These are phyloP conservation scores for Steinernema scapterisci DNA, from an alignment of 2,888 invertebrate genomes.

Conservation along the genomic window DNA sequence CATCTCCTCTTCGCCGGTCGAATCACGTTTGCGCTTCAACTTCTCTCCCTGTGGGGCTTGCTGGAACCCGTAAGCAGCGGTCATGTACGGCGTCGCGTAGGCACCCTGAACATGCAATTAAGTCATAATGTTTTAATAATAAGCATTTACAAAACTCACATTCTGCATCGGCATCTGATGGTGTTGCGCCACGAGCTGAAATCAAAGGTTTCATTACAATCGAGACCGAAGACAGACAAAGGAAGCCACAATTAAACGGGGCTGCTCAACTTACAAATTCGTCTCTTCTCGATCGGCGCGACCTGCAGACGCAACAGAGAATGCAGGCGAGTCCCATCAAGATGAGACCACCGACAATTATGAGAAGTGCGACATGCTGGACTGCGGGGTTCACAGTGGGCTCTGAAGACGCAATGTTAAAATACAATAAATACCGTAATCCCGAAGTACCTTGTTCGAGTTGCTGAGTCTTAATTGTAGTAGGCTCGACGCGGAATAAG, in stretches of 20 bases:
- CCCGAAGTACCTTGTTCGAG: conserved; percentile 36
- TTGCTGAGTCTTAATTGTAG: conserved; percentile 49
- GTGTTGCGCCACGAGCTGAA: conserved; percentile 25
- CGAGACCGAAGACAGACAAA: not conserved
- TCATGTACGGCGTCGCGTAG: conserved; percentile 20
- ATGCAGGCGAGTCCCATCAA: not conserved
- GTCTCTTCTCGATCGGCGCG: not conserved
- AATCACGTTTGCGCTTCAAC: conserved; percentile 31
- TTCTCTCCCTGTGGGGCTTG: conserved; percentile 31
- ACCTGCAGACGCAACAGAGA: not conserved
- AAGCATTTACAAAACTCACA: not conserved
- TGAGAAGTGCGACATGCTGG: not conserved
- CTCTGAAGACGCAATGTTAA: not conserved
- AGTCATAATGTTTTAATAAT: not conserved
- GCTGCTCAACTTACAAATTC: conserved; percentile 5
- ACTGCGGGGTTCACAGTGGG: not conserved
- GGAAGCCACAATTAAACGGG: not conserved
- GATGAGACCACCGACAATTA: not conserved
- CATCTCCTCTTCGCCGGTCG: conserved; percentile 42
- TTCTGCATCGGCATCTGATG: conserved; percentile 19
- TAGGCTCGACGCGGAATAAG: conserved; percentile 50
- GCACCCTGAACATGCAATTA: conserved; percentile 17
- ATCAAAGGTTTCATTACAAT: not conserved
- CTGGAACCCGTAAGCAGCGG: not conserved
- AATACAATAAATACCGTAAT: not conserved